phyloP scores from a whole-genome alignment of 1,140 invertebrate genomes.

The Bombus impatiens region DNA sequence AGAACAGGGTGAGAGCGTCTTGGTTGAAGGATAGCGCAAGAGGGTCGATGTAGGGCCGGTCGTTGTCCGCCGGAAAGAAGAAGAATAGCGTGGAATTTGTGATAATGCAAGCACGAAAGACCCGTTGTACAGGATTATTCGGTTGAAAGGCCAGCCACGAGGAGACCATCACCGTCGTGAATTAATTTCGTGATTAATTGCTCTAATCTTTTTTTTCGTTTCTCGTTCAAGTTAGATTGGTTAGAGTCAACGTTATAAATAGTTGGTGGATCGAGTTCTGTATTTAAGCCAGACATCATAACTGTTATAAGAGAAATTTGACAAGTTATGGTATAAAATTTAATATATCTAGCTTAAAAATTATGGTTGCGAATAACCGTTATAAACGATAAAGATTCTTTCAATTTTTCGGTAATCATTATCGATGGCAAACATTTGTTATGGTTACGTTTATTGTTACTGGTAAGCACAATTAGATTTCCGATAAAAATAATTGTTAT shows the following conservation, averaged over 20 bases:
- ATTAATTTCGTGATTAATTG: background rate
- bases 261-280: background rate
- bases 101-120: constrained; percentile 2
- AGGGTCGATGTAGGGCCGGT: background rate
- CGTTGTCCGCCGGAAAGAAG: background rate
- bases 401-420: too few species aligned
- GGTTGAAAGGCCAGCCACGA: background rate
- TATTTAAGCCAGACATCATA: background rate
- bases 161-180: background rate
- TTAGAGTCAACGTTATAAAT: background rate
- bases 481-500: too few species aligned
- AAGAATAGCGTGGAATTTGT: constrained; percentile 7
- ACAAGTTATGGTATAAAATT: too few species aligned
- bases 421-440: too few species aligned
- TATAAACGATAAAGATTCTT: too few species aligned
- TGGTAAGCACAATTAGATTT: too few species aligned
- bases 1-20: background rate
- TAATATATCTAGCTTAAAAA: too few species aligned
- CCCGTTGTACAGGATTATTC: background rate
- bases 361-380: too few species aligned
- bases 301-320: too few species aligned
- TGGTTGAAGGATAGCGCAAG: constrained; percentile 26
- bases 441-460: too few species aligned
- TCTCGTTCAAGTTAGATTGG: background rate
- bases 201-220: background rate